These are phyloP conservation scores for Clupea harengus DNA, from an alignment of 2,113 vertebrate species.

Conservation along the genomic window DNA sequence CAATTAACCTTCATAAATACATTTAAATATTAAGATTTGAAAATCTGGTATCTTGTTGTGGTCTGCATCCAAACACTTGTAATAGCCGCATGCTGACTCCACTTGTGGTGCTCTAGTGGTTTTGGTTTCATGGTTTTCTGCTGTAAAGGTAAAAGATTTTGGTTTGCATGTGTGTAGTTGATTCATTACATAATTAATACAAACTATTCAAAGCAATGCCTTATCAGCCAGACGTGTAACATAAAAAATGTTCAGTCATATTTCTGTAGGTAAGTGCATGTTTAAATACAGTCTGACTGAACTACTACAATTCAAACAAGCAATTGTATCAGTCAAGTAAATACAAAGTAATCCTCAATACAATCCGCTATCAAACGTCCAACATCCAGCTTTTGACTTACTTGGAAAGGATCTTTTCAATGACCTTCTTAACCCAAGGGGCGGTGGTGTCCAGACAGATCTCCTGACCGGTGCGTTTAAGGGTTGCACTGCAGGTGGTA, in stretches of 20 bases:
- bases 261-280: too few relatives aligned
- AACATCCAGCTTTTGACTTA: conserved; percentile 42
- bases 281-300: too few relatives aligned
- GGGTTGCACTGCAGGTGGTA: conserved; percentile 66
- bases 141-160: neutral
- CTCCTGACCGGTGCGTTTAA: conserved; percentile 57
- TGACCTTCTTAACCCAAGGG: conserved; percentile 71
- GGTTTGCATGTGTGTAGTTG: too few relatives aligned
- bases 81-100: too few relatives aligned
- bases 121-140: neutral
- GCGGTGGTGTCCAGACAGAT: conserved; percentile 72
- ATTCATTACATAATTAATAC: neutral
- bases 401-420: conserved; percentile 65
- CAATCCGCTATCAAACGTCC: neutral
- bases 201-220: too few relatives aligned
- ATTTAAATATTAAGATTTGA: neutral
- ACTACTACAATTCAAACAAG: too few relatives aligned
- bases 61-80: neutral
- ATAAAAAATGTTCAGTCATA: too few relatives aligned
- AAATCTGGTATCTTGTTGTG: neutral
- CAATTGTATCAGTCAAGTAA: neutral
- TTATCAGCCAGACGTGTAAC: too few relatives aligned
- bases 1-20: neutral
- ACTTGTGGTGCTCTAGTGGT: too few relatives aligned
- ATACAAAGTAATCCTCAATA: neutral